A percentile compares a stretch with the other conserved stretches of the same genome.
These are phyloP conservation scores for Amiota communis DNA, from an alignment of 2,888 invertebrate genomes.

Conservation along the genomic window DNA sequence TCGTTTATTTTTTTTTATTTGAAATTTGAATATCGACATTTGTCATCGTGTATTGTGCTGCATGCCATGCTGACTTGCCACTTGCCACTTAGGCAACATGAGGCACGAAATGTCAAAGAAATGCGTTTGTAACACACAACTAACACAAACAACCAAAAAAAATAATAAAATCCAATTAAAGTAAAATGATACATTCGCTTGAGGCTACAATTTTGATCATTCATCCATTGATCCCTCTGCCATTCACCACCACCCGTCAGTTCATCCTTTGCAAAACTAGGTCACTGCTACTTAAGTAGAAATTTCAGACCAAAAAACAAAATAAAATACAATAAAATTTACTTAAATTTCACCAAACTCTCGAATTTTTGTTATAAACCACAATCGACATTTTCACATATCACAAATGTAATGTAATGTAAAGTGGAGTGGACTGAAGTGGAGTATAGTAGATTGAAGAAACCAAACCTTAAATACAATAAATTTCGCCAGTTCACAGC, in stretches of 20 bases:
- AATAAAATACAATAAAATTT: not conserved
- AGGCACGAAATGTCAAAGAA: slow-evolving; percentile 50
- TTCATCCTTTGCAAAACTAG: slow-evolving; percentile 51
- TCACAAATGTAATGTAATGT: too few species aligned
- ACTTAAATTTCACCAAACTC: not conserved
- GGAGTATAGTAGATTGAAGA: too few species aligned
- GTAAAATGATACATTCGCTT: slow-evolving; percentile 55
- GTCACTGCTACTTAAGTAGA: slow-evolving; percentile 55
- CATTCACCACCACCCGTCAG: too few species aligned
- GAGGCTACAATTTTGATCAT: too few species aligned
- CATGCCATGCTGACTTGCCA: slow-evolving; percentile 52
- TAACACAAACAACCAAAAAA: slow-evolving; percentile 43
- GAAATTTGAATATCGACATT: slow-evolving; percentile 67
- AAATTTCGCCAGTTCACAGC: slow-evolving; percentile 9
- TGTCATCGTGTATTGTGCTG: slow-evolving; percentile 65
- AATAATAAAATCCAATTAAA: slow-evolving; percentile 64
- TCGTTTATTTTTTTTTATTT: slow-evolving; percentile 24
- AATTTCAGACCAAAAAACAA: not conserved
- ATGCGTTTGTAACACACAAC: slow-evolving; percentile 30
- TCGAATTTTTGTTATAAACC: too few species aligned
- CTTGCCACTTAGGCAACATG: slow-evolving; percentile 15
- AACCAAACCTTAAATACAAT: slow-evolving; percentile 6
- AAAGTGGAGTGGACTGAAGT: too few species aligned
- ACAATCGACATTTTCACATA: too few species aligned
- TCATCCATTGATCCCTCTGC: too few species aligned